Evolutionary conservation across 2,888 invertebrate genomes (phyloP).

Genomic region (Diaprepes abbreviatus): DNA sequence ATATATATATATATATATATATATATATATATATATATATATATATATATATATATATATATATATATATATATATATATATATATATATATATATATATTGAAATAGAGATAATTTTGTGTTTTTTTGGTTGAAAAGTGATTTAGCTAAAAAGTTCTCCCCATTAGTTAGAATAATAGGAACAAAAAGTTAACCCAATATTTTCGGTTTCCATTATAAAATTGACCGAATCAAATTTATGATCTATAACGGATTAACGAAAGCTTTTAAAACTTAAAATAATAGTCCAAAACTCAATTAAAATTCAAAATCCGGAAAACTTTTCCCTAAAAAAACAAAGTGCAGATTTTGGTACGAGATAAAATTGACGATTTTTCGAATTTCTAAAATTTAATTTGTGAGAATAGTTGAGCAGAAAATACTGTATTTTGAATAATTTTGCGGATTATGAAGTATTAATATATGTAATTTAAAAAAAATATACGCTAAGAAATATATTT

Average conservation of each 20-base stretch:
- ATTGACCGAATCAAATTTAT: neutral
- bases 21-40: no score
- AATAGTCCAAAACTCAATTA: conserved; percentile 30
- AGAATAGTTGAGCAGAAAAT: conserved; percentile 1
- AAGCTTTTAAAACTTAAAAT: conserved; percentile 36
- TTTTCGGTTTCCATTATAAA: neutral
- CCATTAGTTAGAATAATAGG: neutral
- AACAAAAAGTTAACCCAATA: conserved; percentile 1
- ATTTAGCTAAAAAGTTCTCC: neutral
- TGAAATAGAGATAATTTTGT: no score
- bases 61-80: no score
- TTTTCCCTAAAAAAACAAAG: conserved; percentile 12
- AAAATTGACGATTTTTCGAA: conserved; percentile 13
- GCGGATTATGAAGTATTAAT: no score
- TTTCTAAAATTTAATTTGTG: conserved; percentile 13
- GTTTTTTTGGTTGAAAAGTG: no score
- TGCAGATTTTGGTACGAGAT: conserved; percentile 17
- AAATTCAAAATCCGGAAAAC: conserved; percentile 15
- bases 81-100: no score
- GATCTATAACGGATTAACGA: conserved; percentile 20
- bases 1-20: no score
- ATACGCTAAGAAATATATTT: no score
- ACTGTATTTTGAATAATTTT: no score
- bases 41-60: no score
- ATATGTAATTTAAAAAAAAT: no score